Base-by-base conservation (phyloP, 2,888 invertebrate species). In the Diachrysia chrysitis region DNA sequence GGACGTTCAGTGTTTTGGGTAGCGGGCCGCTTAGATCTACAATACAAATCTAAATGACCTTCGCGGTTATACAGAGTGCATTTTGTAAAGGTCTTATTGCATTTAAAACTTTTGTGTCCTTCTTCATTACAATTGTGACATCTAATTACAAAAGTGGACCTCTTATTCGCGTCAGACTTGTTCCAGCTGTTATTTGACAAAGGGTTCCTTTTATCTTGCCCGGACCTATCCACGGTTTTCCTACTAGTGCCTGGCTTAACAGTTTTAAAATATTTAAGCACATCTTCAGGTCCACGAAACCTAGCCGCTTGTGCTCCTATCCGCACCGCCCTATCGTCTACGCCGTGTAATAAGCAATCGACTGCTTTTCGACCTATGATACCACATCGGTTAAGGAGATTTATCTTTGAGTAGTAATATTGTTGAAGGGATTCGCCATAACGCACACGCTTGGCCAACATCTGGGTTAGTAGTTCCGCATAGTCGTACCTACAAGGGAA, bases 401-500 rank as follows among this genome's bases (percentile, higher is more conserved):
- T 54, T 14, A 61, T 61, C 17, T 61, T 61, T 16, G 53, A 25
- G 21, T 53, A 61, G 17, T 54, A 61, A 37, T 67, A 71, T 7
- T 58, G 37, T 29, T 71, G 67, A 6, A 67, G 37, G 2, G 62
- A 63, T 14, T 67, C 62, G 16, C 63, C 67, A 23, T 19, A 60
- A 23, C 56, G 46, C 29, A 46, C 64, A 23, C 54, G 60, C 17
- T 64, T 63, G 32, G 29, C 35, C 21, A 68, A 25, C 60, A 68
- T 68, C 7, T 60, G 42, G 12, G 60, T 60, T 6, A 68, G 29
- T 2, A 68, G 57, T 19, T 57, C 60, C 9, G 63, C 68, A 25
- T 68, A 63, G 32, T 68, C 57, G 14, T 68, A 58, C 17, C 58
- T 25, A 25, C 42, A 60, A 42, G 60, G 68, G 42, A 69, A 69